Conservation (phyloP, 2,888 invertebrate species). For the Ceratothoa steindachneri region DNA sequence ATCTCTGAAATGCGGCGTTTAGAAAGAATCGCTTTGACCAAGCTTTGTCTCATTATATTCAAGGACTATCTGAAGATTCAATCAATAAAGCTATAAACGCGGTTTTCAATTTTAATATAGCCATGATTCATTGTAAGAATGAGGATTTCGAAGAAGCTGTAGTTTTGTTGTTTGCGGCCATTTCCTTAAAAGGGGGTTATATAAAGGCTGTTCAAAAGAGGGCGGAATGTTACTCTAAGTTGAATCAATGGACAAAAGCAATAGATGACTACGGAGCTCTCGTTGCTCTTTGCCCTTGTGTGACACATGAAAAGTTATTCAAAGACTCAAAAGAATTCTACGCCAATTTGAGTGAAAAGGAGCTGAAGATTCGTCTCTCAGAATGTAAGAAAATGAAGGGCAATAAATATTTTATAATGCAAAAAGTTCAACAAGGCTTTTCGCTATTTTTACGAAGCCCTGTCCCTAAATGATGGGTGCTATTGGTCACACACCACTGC, state of each 20-base stretch:
- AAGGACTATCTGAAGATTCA: neutral
- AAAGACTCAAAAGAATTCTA: no score
- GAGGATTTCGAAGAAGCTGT: neutral
- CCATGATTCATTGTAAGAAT: neutral
- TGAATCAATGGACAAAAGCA: neutral
- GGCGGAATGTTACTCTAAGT: neutral
- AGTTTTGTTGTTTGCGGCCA: neutral
- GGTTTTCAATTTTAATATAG: neutral
- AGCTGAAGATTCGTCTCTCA: no score
- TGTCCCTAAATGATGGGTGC: neutral
- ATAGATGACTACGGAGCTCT: neutral
- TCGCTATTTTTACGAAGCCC: neutral
- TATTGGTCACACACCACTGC: neutral
- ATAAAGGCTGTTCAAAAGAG: neutral
- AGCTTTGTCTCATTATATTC: neutral
- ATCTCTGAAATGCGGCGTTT: neutral
- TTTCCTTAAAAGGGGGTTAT: neutral
- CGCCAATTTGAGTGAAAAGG: no score
- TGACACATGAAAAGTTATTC: neutral
- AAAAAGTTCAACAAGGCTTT: neutral
- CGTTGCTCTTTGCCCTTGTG: neutral
- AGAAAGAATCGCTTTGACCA: neutral
- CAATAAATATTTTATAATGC: neutral
- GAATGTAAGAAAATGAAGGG: neutral
- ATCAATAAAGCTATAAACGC: neutral